Evolutionary conservation across 2,113 vertebrate genomes (phyloP).

Genomic region (Lasiurus borealis): DNA sequence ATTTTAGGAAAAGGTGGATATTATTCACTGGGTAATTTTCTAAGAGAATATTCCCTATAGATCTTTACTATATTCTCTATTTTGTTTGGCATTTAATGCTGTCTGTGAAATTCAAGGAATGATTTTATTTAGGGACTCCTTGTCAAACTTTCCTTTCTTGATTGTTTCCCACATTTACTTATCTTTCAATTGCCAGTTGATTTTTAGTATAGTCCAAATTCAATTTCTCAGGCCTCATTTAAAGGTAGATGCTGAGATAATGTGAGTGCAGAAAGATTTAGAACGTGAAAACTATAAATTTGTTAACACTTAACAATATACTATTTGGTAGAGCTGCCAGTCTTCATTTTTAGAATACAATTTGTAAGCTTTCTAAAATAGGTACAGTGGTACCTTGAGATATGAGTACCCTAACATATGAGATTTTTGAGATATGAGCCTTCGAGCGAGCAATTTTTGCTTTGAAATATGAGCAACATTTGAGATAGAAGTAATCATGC

Average conservation of each 20-base stretch:
- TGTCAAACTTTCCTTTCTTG: neutral
- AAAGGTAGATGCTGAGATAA: neutral
- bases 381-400: too few species aligned
- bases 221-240: constrained; percentile 25
- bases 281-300: constrained; percentile 2
- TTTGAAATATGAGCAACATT: too few species aligned
- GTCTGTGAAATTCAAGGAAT: constrained; percentile 39
- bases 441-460: too few species aligned
- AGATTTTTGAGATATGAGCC: too few species aligned
- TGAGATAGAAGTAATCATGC: too few species aligned
- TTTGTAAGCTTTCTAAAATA: neutral
- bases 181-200: neutral
- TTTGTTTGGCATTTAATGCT: constrained; percentile 47
- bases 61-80: neutral
- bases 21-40: constrained; percentile 22
- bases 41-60: neutral
- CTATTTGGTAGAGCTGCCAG: neutral
- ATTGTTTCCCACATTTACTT: constrained; percentile 9
- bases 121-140: constrained; percentile 23
- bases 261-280: neutral
- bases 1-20: constrained; percentile 10
- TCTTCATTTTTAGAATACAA: neutral
- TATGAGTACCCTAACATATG: too few species aligned
- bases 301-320: constrained; percentile 1
- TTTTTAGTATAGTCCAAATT: neutral